Evolutionary conservation across 1,140 invertebrate genomes (phyloP).

Genomic region (Parapsyche elsis): DNA sequence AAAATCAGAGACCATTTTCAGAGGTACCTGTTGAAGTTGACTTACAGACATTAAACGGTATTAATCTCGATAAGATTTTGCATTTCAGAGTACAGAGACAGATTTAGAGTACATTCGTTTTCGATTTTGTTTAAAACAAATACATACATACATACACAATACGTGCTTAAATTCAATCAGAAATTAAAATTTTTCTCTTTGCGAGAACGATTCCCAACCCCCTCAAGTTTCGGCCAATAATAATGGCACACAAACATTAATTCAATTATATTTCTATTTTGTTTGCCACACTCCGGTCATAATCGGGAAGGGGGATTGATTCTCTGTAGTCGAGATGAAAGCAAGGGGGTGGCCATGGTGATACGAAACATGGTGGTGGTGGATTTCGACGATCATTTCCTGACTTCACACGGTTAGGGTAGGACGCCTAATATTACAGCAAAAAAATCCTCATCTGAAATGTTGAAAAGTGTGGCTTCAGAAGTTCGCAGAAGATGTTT

Average conservation of each 20-base stretch:
- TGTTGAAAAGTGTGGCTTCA: neutral
- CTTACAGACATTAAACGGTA: no score
- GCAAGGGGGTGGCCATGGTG: slow-evolving; percentile 39
- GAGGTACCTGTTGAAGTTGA: no score
- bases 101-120: no score
- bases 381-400: slow-evolving; percentile 39
- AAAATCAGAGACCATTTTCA: no score
- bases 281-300: slow-evolving; percentile 26
- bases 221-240: neutral
- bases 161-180: no score
- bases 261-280: slow-evolving; percentile 53
- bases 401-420: slow-evolving; percentile 40
- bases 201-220: slow-evolving; percentile 5
- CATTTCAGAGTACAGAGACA: no score
- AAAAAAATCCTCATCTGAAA: neutral
- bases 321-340: slow-evolving; percentile 22
- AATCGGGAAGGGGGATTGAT: slow-evolving; percentile 19
- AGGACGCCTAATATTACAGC: slow-evolving; percentile 8
- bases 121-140: no score
- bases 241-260: slow-evolving; percentile 40
- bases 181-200: neutral
- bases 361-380: neutral
- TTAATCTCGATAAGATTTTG: no score
- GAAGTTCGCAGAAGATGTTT: neutral
- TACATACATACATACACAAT: no score